phyloP scores from a whole-genome alignment of 2,888 invertebrate species.

The Ferrisia virgata region DNA sequence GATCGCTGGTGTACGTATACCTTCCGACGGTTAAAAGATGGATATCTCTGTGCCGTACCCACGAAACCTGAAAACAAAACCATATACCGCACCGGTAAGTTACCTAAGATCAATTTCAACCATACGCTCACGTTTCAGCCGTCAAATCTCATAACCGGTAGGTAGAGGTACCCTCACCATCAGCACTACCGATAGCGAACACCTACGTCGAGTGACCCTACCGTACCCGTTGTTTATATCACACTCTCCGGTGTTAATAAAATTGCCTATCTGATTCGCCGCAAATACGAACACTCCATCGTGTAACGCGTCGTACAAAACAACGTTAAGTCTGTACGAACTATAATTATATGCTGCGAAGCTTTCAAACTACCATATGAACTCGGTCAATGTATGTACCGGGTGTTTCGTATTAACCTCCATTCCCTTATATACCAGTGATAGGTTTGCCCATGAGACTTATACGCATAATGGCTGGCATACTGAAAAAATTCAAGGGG shows the following conservation, averaged over 20 bases:
- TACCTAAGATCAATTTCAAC: neutral
- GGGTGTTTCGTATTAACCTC: too few relatives aligned
- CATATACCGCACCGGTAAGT: neutral
- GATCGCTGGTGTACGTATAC: conserved; percentile 89
- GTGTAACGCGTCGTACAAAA: neutral
- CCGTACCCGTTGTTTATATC: neutral
- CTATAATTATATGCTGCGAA: too few relatives aligned
- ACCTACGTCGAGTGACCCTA: too few relatives aligned
- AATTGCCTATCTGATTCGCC: conserved; percentile 14
- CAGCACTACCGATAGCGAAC: too few relatives aligned
- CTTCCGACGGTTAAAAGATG: conserved; percentile 84
- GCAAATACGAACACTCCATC: neutral
- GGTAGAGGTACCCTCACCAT: neutral
- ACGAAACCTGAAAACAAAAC: conserved; percentile 71
- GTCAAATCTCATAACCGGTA: neutral
- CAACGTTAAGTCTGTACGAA: too few relatives aligned
- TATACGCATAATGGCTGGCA: too few relatives aligned
- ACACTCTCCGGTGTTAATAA: neutral
- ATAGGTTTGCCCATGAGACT: too few relatives aligned
- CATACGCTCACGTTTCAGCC: neutral
- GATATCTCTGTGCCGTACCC: conserved; percentile 87
- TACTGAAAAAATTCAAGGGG: too few relatives aligned
- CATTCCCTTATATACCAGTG: too few relatives aligned
- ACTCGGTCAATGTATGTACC: too few relatives aligned
- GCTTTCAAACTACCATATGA: too few relatives aligned